Base-by-base conservation (phyloP, 1,140 invertebrate genomes). In the Drosophila pectinifera region DNA sequence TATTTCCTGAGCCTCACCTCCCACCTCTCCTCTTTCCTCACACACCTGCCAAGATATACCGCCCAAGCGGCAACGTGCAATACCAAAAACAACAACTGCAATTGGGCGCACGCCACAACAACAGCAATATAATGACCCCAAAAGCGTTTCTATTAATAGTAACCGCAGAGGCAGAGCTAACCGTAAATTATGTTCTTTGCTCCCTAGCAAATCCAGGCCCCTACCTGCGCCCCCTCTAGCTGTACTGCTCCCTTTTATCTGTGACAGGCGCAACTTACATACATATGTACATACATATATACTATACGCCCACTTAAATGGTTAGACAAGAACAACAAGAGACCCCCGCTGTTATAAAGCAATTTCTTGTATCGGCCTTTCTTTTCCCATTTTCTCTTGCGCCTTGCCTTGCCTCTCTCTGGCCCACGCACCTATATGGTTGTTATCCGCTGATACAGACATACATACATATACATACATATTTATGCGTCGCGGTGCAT, bases 61-160 rank as follows among this genome's bases (percentile, higher is more conserved):
- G 18, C 18, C 24, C 11, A 18, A 36, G n/a, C 18, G 31, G 41
- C 11, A 36, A 39, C 5, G n/a, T 22, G 45, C 45, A 46, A 55
- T 16, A 55, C 48, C 16, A 72, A 55, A 36, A 31, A 53, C 26
- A 45, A 18, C 46, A 49, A 51, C 53, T 53, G 13, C 43, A 18
- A 18, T 36, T 34, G 45, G 28, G 10, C 48, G 48, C 13, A 14
- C 2, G 2, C 7, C 39, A 28, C 49, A 62, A 62, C 73, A 76
- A 77, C 55, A 51, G 43, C 56, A 69, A 68, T 56, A 56, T 77
- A 77, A 77, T 78, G 74, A 78, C 74, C 74, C 73, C 74, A 78
- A 78, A 78, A 78, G 73, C 73, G 57, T 45, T 77, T 69, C 74
- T 78, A 78, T 78, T 78, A 77, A 78, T 78, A 77, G 73, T 14